Base-by-base conservation (phyloP, 2,113 vertebrate species). In the Vulpes ferrilata region DNA sequence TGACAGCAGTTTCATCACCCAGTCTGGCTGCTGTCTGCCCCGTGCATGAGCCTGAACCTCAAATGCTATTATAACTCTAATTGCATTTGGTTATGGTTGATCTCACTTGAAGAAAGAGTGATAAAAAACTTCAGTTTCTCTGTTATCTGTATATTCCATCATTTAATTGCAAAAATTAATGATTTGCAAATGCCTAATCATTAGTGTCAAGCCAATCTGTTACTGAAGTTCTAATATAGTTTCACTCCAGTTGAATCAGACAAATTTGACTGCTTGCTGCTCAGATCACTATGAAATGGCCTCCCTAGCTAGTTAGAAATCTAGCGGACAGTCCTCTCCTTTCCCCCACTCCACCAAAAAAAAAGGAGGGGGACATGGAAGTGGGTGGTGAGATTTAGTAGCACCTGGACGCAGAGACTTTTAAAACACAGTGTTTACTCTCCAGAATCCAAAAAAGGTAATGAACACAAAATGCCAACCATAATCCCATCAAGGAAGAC, bases 161-260 rank as follows among this genome's bases (percentile, higher is more conserved):
- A 97, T 96, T 97, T 98, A 98, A 98, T 98, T 98, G 96, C 96
- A 96, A 97, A 98, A 98, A 97, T 98, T 97, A 98, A 97, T 98
- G 96, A 97, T 97, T 97, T 98, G 92, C 97, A 98, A 98, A 97
- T 96, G 96, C 96, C 93, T 97, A 92, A 97, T 97, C 97, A 97
- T 96, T 97, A 97, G 96, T 92, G 96, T 97, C 97, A 96, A 97
- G 81, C 86, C 96, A 98, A 96, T 96, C 93, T 97, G 96, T 96
- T 97, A 83, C 95, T 96, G 55, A 97, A 96, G 92, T 96, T 96
- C 95, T 92, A 87, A 97, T 96, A 92, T 4, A 96, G 96, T 78
- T 94, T 97, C 96, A 65, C 96, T 97, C 90, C 76, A 35, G 94
- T 90, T 87, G 93, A 95, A 96, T 94, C 96, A 96, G 87, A 95